These are phyloP conservation scores for Pseudorectes ferrugineus DNA, from an alignment of 2,113 vertebrate genomes.

Conservation along the genomic window DNA sequence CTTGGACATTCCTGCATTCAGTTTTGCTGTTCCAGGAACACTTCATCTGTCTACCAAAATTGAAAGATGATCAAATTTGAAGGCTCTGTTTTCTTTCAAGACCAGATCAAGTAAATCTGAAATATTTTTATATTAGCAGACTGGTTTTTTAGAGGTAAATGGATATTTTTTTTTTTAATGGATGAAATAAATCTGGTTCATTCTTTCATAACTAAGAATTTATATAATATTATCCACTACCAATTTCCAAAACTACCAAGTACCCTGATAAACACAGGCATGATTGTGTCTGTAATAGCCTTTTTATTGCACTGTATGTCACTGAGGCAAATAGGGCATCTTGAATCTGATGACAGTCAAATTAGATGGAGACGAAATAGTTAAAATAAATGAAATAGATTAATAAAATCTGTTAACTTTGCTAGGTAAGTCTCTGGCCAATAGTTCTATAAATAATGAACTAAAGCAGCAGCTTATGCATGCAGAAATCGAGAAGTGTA, in stretches of 20 bases:
- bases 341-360: neutral
- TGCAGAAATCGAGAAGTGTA: neutral
- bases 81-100: neutral
- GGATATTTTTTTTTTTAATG: neutral
- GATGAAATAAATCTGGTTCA: neutral
- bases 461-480: neutral
- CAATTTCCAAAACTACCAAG: neutral
- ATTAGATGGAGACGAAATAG: neutral
- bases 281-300: neutral
- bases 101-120: neutral
- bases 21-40: neutral
- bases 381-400: neutral
- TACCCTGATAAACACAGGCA: neutral
- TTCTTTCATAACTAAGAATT: neutral
- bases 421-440: neutral
- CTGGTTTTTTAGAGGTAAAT: neutral
- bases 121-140: neutral
- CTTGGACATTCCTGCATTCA: neutral
- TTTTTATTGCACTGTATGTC: neutral
- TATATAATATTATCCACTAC: neutral
- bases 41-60: neutral
- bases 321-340: neutral
- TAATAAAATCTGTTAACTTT: neutral
- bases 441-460: neutral
- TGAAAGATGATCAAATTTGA: neutral